Base-by-base conservation (phyloP, 2,888 invertebrate species). In the Drosophila ezoana region DNA sequence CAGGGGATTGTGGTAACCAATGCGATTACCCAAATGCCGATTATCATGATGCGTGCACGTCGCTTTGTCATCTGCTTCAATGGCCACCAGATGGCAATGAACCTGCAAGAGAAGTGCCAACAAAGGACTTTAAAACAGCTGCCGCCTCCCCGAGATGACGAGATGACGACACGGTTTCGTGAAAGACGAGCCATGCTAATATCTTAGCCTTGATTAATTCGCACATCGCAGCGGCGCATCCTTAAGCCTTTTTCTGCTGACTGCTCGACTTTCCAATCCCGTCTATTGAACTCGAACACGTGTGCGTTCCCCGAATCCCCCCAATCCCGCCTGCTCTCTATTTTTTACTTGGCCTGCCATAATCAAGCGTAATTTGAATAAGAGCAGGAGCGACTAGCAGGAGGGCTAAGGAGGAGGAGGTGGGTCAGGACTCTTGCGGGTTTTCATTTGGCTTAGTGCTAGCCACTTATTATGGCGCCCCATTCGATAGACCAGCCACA, bases 71-170 rank as follows among this genome's bases (percentile, higher is more conserved):
- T 97, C 92, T 98, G 97, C 90, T 97, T 97, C 87, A 98, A 92
- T 2, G 98, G 97, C 95, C 97, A 98, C 96, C 98, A 98, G 87
- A 98, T 98, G 47, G 98, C 98, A 81, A 98, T 94, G 92, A 98
- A 98, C 93, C 98, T 98, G 95, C 16, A 95, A 94, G 56, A 95
- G 56, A 65, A 69, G 63, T 63, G 54, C 54, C 74, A 73, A 81
- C 87, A 89, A 83, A 86, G 87, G 71, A 57, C 63, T 72, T 70
- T 71, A 44, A 44, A 78, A 56, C 74, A 74, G 61, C 68, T 69
- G 61, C 61, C 63, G 35, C 61, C 48, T 66, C 54, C 67, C 16
- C 41, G 61, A 67, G 69, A 87, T 87, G 72, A 66, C 74, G 69
- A 64, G 58, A 40, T 41, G 84, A 87, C 79, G 80, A 74, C 82